Conservation (phyloP, 1,140 invertebrate species). For the Adoxophyes honmai region DNA sequence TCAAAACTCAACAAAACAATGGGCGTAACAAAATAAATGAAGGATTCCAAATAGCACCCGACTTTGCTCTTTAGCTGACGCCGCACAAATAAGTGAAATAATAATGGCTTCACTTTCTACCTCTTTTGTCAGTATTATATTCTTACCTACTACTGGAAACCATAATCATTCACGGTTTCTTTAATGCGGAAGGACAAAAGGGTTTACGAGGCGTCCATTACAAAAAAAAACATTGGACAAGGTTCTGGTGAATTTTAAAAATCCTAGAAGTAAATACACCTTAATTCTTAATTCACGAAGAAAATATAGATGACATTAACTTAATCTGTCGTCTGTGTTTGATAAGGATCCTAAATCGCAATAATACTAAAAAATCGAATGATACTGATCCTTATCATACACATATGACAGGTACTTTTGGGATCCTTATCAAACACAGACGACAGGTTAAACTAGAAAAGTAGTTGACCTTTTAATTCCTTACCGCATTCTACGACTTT, state of each 20-base stretch:
- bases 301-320: too few species aligned
- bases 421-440: too few species aligned
- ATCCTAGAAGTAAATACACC: too few species aligned
- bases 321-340: too few species aligned
- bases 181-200: conserved; percentile 13
- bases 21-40: conserved; percentile 49
- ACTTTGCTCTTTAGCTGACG: conserved; percentile 31
- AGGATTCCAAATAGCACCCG: conserved; percentile 33
- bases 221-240: not conserved
- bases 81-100: conserved; percentile 36
- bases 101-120: conserved; percentile 25
- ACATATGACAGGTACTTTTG: too few species aligned
- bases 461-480: too few species aligned
- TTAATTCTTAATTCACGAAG: too few species aligned
- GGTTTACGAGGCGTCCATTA: conserved; percentile 2
- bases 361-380: too few species aligned
- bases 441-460: too few species aligned
- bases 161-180: conserved; percentile 18
- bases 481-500: too few species aligned
- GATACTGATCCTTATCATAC: too few species aligned
- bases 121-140: conserved; percentile 17
- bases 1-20: conserved; percentile 48
- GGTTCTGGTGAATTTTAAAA: not conserved
- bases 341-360: too few species aligned
- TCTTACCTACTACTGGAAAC: conserved; percentile 21